Conservation (phyloP, 1,140 invertebrate genomes). For the Trachelipus rathkii region DNA sequence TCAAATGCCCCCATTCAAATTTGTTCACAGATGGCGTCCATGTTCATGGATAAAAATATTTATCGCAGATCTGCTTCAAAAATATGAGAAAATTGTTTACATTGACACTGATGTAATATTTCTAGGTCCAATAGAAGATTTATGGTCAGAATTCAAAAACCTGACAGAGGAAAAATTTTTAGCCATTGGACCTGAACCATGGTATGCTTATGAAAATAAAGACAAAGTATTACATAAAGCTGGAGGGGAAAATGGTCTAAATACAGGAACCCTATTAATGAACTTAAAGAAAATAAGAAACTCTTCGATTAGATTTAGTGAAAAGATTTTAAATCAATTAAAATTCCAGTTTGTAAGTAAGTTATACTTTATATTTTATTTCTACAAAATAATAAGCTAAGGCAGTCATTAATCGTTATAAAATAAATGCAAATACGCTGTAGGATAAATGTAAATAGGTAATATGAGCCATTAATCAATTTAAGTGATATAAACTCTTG, state of each 20-base stretch:
- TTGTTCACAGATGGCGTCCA: conserved; percentile 27
- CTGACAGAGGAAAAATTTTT: conserved; percentile 19
- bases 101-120: conserved; percentile 39
- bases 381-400: no score
- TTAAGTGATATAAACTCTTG: conserved; percentile 33
- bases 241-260: conserved; percentile 33
- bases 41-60: conserved; percentile 41
- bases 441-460: no score
- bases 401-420: no score
- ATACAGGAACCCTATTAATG: conserved; percentile 33
- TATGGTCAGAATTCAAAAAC: conserved; percentile 27
- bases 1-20: not conserved
- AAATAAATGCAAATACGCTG: no score
- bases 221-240: not conserved
- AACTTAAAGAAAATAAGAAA: conserved; percentile 34
- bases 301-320: conserved; percentile 5
- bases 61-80: conserved; percentile 30
- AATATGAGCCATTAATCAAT: no score
- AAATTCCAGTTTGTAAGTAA: no score
- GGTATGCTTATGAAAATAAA: conserved; percentile 29
- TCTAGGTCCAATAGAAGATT: conserved; percentile 35
- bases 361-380: no score
- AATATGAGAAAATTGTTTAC: conserved; percentile 31
- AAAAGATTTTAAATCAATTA: conserved; percentile 24
- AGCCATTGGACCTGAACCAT: conserved; percentile 33